Percentiles rank a stretch among this genome's conserved stretches.
phyloP scores from a whole-genome alignment of 1,140 invertebrate species.

The Stenopsyche tienmushanensis region DNA sequence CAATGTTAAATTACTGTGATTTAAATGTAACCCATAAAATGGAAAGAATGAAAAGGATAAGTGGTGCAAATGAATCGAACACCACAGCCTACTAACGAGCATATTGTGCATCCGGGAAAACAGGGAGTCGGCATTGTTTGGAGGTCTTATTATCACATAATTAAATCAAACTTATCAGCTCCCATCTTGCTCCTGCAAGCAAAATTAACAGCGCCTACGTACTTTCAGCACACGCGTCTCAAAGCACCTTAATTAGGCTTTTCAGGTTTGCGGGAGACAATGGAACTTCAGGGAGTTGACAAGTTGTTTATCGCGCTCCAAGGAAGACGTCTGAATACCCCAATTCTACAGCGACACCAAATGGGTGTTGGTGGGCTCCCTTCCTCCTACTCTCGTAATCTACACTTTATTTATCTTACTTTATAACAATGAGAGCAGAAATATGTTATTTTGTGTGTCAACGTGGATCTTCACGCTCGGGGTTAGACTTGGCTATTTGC shows the following conservation, averaged over 20 bases:
- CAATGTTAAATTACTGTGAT: no score
- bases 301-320: background rate
- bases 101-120: background rate
- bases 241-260: conserved; percentile 6
- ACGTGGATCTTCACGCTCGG: no score
- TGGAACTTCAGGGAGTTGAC: background rate
- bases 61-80: no score
- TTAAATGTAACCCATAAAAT: no score
- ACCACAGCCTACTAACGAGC: background rate
- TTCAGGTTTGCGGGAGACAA: conserved; percentile 9
- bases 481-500: no score
- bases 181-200: background rate
- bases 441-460: no score
- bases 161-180: conserved; percentile 5
- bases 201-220: background rate
- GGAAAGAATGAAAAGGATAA: no score
- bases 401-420: no score
- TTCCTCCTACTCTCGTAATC: no score
- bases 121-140: background rate
- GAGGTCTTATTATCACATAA: background rate
- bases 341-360: no score
- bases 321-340: background rate
- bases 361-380: no score
- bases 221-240: background rate
- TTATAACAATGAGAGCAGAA: no score